Conservation (phyloP, 2,888 invertebrate genomes). For the Ochropacha duplaris region DNA sequence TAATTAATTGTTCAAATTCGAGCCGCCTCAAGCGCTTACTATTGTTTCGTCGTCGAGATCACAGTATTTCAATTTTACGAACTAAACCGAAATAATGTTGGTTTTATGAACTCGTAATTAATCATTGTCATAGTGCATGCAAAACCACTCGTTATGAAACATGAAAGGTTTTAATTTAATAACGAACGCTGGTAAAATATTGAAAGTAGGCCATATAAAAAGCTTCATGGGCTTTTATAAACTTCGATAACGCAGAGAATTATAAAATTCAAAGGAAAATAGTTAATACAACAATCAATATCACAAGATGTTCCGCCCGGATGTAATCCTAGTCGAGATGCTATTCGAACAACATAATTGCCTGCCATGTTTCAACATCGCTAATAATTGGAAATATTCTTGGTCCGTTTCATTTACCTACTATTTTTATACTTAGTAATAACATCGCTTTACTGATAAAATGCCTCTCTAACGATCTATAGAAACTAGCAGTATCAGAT, state of each 20-base stretch:
- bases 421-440: neutral
- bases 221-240: neutral
- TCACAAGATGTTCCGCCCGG: neutral
- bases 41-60: constrained; percentile 8
- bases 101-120: neutral
- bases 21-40: constrained; percentile 29
- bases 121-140: neutral
- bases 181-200: neutral
- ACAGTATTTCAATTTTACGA: neutral
- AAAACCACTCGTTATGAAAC: too few species aligned
- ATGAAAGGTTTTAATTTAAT: neutral
- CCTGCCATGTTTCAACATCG: neutral
- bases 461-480: neutral
- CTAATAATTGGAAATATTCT: neutral
- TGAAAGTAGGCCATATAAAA: neutral
- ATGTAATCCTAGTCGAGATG: neutral
- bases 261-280: neutral
- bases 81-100: too few species aligned
- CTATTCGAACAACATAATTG: neutral
- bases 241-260: neutral
- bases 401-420: neutral
- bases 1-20: constrained; percentile 50
- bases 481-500: neutral
- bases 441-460: neutral
- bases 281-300: neutral